A percentile compares a stretch with the other conserved stretches of the same genome.
These are phyloP conservation scores for Leptobrachium ailaonicum DNA, from an alignment of 2,113 vertebrate genomes.

Conservation along the genomic window DNA sequence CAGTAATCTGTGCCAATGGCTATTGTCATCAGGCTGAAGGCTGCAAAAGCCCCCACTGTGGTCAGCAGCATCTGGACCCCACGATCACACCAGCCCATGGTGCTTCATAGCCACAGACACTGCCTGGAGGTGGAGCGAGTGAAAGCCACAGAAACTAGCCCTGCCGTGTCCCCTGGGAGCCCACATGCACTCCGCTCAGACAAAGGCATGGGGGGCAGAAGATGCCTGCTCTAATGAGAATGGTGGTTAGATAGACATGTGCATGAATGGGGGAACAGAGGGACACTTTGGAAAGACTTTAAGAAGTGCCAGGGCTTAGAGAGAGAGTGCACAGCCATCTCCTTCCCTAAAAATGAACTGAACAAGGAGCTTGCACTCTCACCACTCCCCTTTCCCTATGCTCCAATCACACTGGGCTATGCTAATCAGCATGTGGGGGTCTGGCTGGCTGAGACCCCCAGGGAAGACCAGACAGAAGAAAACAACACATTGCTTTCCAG, in stretches of 20 bases:
- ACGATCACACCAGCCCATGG: constrained; percentile 93
- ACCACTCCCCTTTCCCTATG: constrained; percentile 9
- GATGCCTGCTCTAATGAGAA: not conserved
- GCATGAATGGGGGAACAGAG: not conserved
- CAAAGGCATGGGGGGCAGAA: not conserved
- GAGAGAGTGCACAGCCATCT: constrained; percentile 2
- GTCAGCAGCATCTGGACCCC: constrained; percentile 89
- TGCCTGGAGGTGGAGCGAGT: constrained; percentile 11
- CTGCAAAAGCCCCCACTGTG: constrained; percentile 86
- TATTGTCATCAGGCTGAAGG: constrained; percentile 94
- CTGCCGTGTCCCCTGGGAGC: constrained; percentile 50
- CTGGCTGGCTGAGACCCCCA: constrained; percentile 35
- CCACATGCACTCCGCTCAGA: not conserved
- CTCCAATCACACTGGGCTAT: constrained; percentile 11
- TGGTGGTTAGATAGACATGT: not conserved
- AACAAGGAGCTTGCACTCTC: not conserved
- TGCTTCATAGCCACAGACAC: constrained; percentile 80
- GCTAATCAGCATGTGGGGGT: constrained; percentile 22
- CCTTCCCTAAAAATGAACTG: not conserved
- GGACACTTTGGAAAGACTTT: not conserved
- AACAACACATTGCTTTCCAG: constrained; percentile 8
- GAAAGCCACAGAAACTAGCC: constrained; percentile 43
- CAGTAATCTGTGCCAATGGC: constrained; percentile 96
- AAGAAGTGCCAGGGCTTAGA: not conserved
- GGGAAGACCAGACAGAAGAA: constrained; percentile 26